Evolutionary conservation across 2,797 vertebrate genomes (phyloP).

Genomic region (Prionace glauca): DNA sequence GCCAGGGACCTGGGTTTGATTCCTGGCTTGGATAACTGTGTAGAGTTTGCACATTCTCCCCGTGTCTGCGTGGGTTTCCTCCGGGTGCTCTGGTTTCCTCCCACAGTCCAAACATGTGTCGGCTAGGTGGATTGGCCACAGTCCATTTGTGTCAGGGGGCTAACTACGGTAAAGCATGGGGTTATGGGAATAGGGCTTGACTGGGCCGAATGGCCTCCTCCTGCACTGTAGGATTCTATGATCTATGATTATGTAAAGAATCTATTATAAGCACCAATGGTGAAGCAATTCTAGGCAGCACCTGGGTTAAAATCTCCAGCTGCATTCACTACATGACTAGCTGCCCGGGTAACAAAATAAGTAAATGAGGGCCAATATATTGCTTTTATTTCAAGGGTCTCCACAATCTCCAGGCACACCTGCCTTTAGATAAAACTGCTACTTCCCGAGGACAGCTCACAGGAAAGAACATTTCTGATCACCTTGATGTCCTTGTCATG

Average conservation of each 20-base stretch:
- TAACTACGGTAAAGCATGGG: too few species aligned
- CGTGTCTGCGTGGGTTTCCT: too few species aligned
- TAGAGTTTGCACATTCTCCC: too few species aligned
- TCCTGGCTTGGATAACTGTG: too few species aligned
- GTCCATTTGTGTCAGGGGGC: too few species aligned
- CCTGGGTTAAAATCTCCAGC: not conserved
- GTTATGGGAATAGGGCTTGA: too few species aligned
- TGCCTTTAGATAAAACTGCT: not conserved
- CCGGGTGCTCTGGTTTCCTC: too few species aligned
- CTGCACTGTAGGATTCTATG: too few species aligned
- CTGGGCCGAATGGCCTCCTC: too few species aligned
- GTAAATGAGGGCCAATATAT: not conserved
- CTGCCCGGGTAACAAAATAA: not conserved
- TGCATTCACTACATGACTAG: not conserved
- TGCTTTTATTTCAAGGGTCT: not conserved
- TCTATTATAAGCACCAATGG: not conserved
- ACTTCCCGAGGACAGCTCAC: not conserved
- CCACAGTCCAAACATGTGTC: too few species aligned
- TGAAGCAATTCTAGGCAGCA: not conserved
- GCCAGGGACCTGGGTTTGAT: too few species aligned
- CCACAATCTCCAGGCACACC: constrained; percentile 9
- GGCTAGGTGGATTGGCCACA: too few species aligned
- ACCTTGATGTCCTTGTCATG: constrained; percentile 32
- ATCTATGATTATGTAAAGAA: not conserved
- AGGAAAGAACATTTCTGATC: not conserved